phyloP scores from a whole-genome alignment of 2,113 vertebrate genomes.

The Desmodus rotundus region DNA sequence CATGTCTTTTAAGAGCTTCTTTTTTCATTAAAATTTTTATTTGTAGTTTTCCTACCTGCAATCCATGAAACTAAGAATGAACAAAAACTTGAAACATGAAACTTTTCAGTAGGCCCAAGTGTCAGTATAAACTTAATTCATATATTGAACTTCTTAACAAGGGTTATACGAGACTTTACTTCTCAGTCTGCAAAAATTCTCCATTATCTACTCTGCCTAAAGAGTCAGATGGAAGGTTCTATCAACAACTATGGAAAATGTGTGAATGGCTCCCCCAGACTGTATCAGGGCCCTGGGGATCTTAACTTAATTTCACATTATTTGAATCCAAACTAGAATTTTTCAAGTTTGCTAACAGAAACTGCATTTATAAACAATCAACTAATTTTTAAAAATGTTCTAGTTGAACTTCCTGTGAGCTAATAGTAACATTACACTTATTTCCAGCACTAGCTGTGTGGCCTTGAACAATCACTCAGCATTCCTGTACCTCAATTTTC shows the following conservation, averaged over 20 bases:
- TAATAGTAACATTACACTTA: slow-evolving; percentile 2
- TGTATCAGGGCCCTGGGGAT: not conserved
- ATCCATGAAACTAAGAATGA: slow-evolving; percentile 48
- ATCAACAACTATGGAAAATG: not conserved
- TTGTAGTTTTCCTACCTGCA: slow-evolving; percentile 58
- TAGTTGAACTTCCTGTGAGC: not conserved
- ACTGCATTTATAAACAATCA: slow-evolving; percentile 14
- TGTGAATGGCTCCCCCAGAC: not conserved
- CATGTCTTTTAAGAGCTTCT: slow-evolving; percentile 57
- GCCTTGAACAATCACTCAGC: not conserved
- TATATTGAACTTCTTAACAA: slow-evolving; percentile 22
- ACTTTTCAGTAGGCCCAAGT: not conserved
- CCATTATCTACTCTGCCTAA: not conserved
- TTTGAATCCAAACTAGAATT: slow-evolving; percentile 16
- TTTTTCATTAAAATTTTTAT: slow-evolving; percentile 42
- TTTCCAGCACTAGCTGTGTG: not conserved
- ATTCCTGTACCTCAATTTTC: slow-evolving; percentile 19
- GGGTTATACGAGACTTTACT: not conserved
- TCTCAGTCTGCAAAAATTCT: not conserved
- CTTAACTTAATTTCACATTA: slow-evolving; percentile 25
- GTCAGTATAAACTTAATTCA: not conserved
- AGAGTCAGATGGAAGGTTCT: not conserved
- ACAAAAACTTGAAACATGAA: slow-evolving; percentile 45
- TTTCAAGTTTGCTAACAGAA: slow-evolving; percentile 22
- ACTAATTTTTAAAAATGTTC: not conserved